These are phyloP conservation scores for Rallus crepitans DNA, from an alignment of 2,797 vertebrate genomes.

Conservation along the genomic window DNA sequence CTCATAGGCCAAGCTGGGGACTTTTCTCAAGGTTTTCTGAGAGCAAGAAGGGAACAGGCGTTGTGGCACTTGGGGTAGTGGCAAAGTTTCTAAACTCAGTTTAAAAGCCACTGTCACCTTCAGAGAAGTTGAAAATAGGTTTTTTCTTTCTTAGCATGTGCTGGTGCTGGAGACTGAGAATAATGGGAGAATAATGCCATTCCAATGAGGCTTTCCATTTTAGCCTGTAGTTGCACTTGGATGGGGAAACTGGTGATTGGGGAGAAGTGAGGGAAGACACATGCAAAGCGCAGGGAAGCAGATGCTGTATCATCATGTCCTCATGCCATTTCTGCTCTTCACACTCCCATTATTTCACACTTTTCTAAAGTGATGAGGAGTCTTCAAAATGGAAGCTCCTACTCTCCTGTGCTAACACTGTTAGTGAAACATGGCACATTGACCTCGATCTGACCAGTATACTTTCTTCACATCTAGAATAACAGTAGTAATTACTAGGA, in stretches of 20 bases:
- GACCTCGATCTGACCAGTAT: not conserved
- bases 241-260: not conserved
- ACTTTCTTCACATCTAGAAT: not conserved
- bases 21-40: not conserved
- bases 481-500: not conserved
- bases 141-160: not conserved
- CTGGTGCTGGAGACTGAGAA: constrained; percentile 39
- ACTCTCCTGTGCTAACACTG: not conserved
- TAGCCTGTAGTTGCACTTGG: constrained; percentile 30
- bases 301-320: not conserved
- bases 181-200: constrained; percentile 30
- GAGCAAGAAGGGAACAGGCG: not conserved
- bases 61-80: fast-evolving
- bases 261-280: not conserved
- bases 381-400: not conserved
- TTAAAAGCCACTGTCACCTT: constrained; percentile 27
- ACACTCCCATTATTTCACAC: not conserved
- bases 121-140: constrained; percentile 5
- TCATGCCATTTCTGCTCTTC: not conserved
- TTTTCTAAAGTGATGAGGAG: not conserved
- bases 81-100: not conserved
- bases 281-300: not conserved
- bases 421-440: fast-evolving
- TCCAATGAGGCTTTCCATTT: constrained; percentile 15
- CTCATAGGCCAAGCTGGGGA: not conserved